Evolutionary conservation across 1,140 invertebrate species (phyloP), one percentile per base, ranked within the genome.

Genomic region (Phocides pigmalion): DNA sequence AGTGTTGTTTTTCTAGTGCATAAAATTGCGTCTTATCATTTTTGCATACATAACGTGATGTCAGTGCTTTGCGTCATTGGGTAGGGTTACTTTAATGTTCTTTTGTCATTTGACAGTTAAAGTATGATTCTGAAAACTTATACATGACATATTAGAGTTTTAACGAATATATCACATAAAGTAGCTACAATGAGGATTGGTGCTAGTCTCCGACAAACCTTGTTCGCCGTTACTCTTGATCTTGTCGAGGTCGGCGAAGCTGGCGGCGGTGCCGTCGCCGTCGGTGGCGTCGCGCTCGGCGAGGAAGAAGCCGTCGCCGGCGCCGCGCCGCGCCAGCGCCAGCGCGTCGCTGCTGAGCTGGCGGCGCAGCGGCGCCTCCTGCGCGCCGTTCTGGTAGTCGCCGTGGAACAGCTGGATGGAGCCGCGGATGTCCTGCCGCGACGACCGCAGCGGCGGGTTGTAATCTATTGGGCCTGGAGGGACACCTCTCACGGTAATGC

Each of bases 371-470:
- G 73, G 77, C 17, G 42, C 79, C 9, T 80, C 78, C 17, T 74
- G 64, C 0, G 70, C 53, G 15, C 83, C 85, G 66, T 91, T 90
- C 39, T 85, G 80, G 58, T 70, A 84, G 66, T 92, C 91, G 47
- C 95, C 95, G 65, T 95, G 94, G 66, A 95, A 93, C 67, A 96
- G 92, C 63, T 94, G 94, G 53, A 95, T 89, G 8, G 94, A 94
- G 46, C 95, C 95, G 50, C 95, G 93, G 12, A 95, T 95, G 85
- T 96, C 96, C 72, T 96, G 95, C 12, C 95, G 92, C 25, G 95
- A 95, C 0, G 95, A 95, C 6, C 95, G 93, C 1, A 94, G 93
- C 1, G 95, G 94, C 11, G 71, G 93, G 85, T 69, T 94, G 93
- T 83, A 94, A 47, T 84, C 81, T 44, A 84, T 25, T 0, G 84